Base-by-base conservation (phyloP, 2,113 vertebrate genomes). In the Candoia aspera region DNA sequence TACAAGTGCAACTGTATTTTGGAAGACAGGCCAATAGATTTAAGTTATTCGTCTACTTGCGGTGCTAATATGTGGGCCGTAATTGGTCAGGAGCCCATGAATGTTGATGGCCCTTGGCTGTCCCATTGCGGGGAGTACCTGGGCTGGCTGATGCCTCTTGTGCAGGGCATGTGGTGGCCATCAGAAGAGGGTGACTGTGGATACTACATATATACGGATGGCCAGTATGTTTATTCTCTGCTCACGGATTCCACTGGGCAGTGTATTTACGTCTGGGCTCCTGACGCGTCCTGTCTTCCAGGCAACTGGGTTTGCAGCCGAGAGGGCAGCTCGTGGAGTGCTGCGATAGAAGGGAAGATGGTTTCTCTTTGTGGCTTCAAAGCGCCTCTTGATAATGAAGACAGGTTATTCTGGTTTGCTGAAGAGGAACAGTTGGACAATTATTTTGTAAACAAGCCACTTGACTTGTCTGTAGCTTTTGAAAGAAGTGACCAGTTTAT, bases 111-210 rank as follows among this genome's bases (percentile, higher is more conserved):
- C 90, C 97, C 97, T n/a, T 95, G 97, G 57, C 55, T 95, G 59
- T 98, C 97, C 92, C 97, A 98, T 83, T 96, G 96, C 90, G 98
- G 97, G 96, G 99, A 98, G 95, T 99, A 99, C 95, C 98, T 98
- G 90, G 98, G 99, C 91, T 99, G 99, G 99, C 97, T 99, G 89
- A 95, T 96, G 86, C 97, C 98, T 95, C 97, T 99, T 94, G 98
- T 99, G 94, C 98, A 98, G 96, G 99, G 99, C 3, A 92, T 99
- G 86, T 99, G 99, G 99, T 99, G 98, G 98, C 98, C 98, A 59
- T 98, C 98, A 89, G 98, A 99, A 94, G 97, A 99, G 95, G 98
- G 98, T 54, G 97, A 99, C 85, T 99, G 98, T 97, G 99, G 99
- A 17, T 99, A 99, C 95, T 99, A 98, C 97, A 98, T 99, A 97